Conservation (phyloP, 2,113 vertebrate species). For the Chloroceryle aenea region DNA sequence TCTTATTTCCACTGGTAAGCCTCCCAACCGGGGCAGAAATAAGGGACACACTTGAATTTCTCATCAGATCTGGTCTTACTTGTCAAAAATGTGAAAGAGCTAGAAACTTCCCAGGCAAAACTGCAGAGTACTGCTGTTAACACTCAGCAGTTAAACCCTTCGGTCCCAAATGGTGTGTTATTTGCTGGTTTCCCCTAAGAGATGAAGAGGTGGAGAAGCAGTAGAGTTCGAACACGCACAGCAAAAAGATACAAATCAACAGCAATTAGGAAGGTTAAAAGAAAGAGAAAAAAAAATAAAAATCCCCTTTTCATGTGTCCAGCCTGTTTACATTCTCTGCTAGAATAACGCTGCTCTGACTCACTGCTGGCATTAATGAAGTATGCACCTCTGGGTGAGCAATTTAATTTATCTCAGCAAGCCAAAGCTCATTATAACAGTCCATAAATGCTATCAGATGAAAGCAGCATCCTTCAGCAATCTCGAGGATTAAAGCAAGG, state of each 20-base stretch:
- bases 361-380: constrained; percentile 51
- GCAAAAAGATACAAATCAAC: constrained; percentile 31
- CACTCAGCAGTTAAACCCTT: background rate
- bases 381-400: constrained; percentile 56
- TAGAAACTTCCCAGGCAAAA: background rate
- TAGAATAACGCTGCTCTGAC: background rate
- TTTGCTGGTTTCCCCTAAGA: background rate
- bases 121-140: background rate
- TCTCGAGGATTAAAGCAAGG: constrained; percentile 5
- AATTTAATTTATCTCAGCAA: constrained; percentile 57
- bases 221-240: background rate
- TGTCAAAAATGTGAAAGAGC: background rate
- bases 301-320: constrained; percentile 41
- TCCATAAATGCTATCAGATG: constrained; percentile 50
- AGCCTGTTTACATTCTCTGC: constrained; percentile 11
- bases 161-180: background rate
- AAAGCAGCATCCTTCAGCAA: constrained; percentile 62
- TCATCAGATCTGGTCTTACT: background rate
- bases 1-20: background rate
- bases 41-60: background rate
- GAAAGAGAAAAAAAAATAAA: background rate
- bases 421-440: constrained; percentile 47
- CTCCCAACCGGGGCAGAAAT: background rate
- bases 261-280: constrained; percentile 39
- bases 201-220: background rate